Conservation (phyloP, 2,113 vertebrate genomes). For the Tachysurus vachellii region DNA sequence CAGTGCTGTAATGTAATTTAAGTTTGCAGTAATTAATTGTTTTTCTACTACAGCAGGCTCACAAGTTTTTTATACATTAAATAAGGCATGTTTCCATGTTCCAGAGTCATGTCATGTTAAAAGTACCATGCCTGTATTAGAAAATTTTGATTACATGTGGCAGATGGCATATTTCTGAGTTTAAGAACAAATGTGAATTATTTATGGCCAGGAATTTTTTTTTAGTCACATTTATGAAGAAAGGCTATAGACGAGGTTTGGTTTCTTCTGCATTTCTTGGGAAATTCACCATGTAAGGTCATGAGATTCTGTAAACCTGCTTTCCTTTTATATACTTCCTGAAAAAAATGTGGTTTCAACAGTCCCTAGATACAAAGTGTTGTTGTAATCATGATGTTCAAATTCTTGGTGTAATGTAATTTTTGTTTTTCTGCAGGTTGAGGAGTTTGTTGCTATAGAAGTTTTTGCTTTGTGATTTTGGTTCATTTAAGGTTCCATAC, state of each 20-base stretch:
- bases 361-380: not conserved
- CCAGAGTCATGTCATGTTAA: not conserved
- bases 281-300: not conserved
- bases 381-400: not conserved
- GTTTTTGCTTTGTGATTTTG: not conserved
- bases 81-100: not conserved
- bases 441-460: not conserved
- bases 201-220: not conserved
- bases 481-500: not conserved
- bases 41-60: not conserved
- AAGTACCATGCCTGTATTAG: not conserved
- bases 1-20: too few species aligned
- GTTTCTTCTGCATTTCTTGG: conserved; percentile 32
- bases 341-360: not conserved
- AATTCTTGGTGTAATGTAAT: not conserved
- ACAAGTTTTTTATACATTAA: not conserved
- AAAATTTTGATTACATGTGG: not conserved
- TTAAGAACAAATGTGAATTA: not conserved
- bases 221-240: not conserved
- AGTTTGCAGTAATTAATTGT: not conserved
- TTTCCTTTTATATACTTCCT: not conserved
- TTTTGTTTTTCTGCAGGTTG: not conserved
- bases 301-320: not conserved
- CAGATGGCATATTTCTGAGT: not conserved
- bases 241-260: not conserved